Evolutionary conservation across 2,888 invertebrate genomes (phyloP), one percentile per base, ranked within the genome.

Genomic region (Xestia c-nigrum): DNA sequence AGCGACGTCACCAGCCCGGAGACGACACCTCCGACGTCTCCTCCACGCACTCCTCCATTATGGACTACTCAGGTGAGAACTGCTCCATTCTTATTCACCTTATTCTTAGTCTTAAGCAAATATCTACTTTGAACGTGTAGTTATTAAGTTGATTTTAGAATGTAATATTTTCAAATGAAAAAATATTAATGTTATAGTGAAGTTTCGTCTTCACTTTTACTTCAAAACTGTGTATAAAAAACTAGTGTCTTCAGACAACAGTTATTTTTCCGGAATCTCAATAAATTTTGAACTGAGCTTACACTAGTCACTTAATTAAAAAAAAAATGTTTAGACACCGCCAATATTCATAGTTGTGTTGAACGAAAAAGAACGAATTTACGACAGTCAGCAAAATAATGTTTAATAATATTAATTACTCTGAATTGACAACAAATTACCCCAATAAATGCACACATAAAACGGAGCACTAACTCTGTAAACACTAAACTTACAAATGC

Each of bases 1-100:
- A 93, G 97, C 98, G 94, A 96, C 98, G 92, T 91, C 94, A 95
- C 89, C 97, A 97, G 88, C 97, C 98, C 91, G 97, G 98, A 91
- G 98, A 98, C 96, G 98, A 99, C 97, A 98, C 98, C 91, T 98
- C 98, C 94, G 98, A 99, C 96, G 98, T 98, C 91, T 98, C 98
- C 92, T 98, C 98, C 90, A 98, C 98, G 84, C 98, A 98, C 90
- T 98, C 98, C 95, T 98, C 98, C 91, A 98, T 98, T 97, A 98
- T 98, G 98, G 98, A 98, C 94, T 98, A 98, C 95, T 98, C 98
- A 91, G 98, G 98, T 98, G 94, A 96, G 97, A 91, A 38, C 61
- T 61, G 1, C 0, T 61, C 31, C 19, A 9, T 5, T 0, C 9
- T 1, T 0, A 38, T 19, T 10, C 0, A 61, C 19, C 4, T 10